Evolutionary conservation across 1,140 invertebrate species (phyloP).

Genomic region (Marisa cornuarietis): DNA sequence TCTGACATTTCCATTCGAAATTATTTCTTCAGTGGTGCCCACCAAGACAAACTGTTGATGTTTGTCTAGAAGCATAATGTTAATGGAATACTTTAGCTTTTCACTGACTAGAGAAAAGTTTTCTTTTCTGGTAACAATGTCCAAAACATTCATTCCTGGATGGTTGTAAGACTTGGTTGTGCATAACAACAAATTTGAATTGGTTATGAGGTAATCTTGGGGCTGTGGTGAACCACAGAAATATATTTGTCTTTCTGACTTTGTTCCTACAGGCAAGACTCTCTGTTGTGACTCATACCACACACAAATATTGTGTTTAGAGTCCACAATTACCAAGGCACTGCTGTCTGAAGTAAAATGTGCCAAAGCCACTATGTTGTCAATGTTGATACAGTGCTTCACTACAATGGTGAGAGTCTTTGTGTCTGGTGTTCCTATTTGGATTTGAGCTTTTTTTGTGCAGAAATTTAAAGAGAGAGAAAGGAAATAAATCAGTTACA

Average conservation of each 20-base stretch:
- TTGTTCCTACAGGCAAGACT: background rate
- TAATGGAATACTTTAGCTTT: conserved; percentile 19
- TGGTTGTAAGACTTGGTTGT: too few relatives aligned
- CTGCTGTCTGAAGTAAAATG: background rate
- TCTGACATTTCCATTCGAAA: background rate
- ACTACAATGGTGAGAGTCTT: conserved; percentile 5
- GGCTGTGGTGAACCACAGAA: background rate
- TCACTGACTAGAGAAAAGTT: conserved; percentile 14
- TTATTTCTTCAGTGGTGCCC: background rate
- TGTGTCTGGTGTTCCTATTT: background rate
- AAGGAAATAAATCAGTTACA: background rate
- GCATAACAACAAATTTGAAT: conserved; percentile 9
- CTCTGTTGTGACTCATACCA: background rate
- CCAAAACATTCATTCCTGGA: conserved; percentile 8
- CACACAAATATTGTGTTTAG: background rate
- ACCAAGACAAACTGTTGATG: conserved; percentile 31
- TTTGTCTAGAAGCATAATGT: conserved; percentile 29
- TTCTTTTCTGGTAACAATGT: conserved; percentile 27
- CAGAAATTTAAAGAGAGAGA: background rate
- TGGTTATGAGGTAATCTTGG: conserved; percentile 15
- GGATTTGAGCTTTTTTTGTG: background rate
- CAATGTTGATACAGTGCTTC: conserved; percentile 15
- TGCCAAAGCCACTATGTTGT: background rate
- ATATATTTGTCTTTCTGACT: background rate
- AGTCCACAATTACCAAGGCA: background rate